phyloP scores from a whole-genome alignment of 2,888 invertebrate species.

The Eupithecia inturbata region DNA sequence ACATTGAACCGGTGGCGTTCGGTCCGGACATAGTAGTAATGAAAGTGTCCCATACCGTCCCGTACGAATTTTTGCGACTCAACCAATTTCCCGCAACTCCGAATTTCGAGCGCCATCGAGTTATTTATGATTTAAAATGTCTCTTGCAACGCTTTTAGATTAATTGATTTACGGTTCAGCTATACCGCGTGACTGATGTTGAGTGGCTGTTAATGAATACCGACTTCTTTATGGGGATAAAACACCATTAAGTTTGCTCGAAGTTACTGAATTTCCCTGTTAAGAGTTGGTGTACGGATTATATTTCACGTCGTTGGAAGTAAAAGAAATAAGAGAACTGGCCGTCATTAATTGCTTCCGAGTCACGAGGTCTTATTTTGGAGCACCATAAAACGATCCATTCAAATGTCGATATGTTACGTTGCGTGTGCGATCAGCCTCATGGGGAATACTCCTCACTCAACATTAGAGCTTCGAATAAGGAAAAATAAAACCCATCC shows the following conservation, averaged over 20 bases:
- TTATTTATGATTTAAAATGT: conserved; percentile 44
- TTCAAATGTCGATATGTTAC: background rate
- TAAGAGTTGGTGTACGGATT: background rate
- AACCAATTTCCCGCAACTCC: conserved; percentile 65
- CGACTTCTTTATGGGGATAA: conserved; percentile 13
- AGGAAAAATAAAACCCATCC: conserved; percentile 1
- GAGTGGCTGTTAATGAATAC: conserved; percentile 25
- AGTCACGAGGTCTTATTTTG: background rate
- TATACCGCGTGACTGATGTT: conserved; percentile 22
- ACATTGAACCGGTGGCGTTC: conserved; percentile 77
- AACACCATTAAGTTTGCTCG: conserved; percentile 9
- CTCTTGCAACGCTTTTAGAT: conserved; percentile 37
- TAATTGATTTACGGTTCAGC: conserved; percentile 38
- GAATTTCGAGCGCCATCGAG: conserved; percentile 47
- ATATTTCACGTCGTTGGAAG: background rate
- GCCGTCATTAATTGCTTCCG: background rate
- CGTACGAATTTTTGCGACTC: conserved; percentile 65
- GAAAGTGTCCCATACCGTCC: conserved; percentile 74
- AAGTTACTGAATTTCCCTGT: conserved; percentile 2
- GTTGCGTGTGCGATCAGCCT: conserved; percentile 6
- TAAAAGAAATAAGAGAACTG: conserved; percentile 3
- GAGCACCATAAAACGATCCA: conserved; percentile 6
- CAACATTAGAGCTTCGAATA: background rate
- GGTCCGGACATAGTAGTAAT: conserved; percentile 76
- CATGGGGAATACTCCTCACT: conserved; percentile 4